Conservation (phyloP, 1,140 invertebrate genomes). For the Drosophila leontia region DNA sequence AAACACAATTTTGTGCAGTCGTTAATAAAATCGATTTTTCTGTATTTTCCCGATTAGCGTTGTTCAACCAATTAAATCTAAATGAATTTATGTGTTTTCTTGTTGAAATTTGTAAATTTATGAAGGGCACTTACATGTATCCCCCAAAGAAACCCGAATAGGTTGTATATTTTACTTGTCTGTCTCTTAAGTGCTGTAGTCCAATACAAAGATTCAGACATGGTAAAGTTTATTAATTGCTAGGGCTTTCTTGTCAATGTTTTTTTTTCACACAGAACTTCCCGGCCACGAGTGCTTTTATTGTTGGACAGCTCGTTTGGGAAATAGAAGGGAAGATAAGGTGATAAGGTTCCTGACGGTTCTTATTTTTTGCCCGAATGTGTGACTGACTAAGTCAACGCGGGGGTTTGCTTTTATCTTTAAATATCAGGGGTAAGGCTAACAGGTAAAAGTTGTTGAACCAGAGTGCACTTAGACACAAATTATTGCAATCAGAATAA, state of each 20-base stretch:
- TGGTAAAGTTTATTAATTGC: constrained; percentile 5
- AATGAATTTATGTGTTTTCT: neutral
- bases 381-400: neutral
- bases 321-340: constrained; percentile 33
- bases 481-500: neutral
- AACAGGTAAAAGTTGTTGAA: no score
- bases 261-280: neutral
- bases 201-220: neutral
- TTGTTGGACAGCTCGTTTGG: neutral
- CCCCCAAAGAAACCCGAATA: neutral
- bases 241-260: constrained; percentile 6
- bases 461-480: neutral
- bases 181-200: constrained; percentile 2
- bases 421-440: neutral
- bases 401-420: neutral
- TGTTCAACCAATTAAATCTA: neutral
- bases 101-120: neutral
- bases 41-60: no score
- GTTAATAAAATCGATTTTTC: neutral
- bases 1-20: neutral
- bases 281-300: neutral
- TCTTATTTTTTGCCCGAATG: neutral
- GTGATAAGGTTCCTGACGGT: constrained; percentile 12
- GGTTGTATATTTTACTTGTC: constrained; percentile 1
- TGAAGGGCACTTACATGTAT: neutral